A percentile compares a stretch with the other conserved stretches of the same genome.
Evolutionary conservation across 2,797 vertebrate genomes (phyloP).

Genomic region (Channa striata): DNA sequence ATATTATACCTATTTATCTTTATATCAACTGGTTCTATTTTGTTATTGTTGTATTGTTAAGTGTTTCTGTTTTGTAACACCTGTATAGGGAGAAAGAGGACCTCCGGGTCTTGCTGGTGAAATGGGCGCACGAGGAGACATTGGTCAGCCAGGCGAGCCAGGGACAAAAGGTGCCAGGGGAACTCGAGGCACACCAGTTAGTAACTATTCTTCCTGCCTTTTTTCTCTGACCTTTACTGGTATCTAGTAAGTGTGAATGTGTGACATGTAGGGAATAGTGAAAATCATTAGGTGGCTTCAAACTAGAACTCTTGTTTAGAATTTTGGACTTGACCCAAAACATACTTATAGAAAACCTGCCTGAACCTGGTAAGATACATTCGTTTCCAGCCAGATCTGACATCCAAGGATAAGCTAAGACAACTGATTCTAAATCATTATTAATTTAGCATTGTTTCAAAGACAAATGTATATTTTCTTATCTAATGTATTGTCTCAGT

Average conservation of each 20-base stretch:
- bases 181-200: constrained; percentile 90
- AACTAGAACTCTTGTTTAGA: neutral
- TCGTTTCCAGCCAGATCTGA: neutral
- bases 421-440: too few relatives aligned
- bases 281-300: neutral
- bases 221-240: neutral
- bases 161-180: constrained; percentile 95
- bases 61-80: neutral
- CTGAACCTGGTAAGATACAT: too few relatives aligned
- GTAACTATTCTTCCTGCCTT: constrained; percentile 43
- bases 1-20: too few relatives aligned
- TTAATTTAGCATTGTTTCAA: too few relatives aligned
- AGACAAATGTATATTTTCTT: too few relatives aligned
- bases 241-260: neutral
- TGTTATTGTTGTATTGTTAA: neutral
- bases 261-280: neutral
- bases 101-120: constrained; percentile 88
- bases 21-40: too few relatives aligned
- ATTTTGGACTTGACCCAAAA: neutral
- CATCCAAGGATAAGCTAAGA: too few relatives aligned
- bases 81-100: constrained; percentile 90
- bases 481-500: too few relatives aligned
- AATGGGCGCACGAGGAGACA: constrained; percentile 85
- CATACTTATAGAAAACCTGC: neutral
- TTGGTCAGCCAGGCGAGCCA: constrained; percentile 85